phyloP scores from a whole-genome alignment of 2,888 invertebrate species.

The Uloborus plumipes region DNA sequence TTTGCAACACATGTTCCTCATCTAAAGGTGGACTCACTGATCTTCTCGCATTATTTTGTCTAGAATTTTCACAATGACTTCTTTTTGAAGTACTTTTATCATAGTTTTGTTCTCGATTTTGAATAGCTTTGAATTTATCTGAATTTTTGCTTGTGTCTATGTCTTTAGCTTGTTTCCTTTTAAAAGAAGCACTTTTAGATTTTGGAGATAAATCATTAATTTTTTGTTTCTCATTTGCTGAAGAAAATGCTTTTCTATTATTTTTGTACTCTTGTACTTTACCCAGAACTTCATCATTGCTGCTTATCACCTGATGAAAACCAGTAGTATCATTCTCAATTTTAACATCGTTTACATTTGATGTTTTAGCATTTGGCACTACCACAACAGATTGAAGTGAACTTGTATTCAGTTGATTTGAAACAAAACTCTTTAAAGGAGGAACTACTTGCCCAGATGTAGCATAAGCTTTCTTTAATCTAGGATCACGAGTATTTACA shows the following conservation, averaged over 20 bases:
- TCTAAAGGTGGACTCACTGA: too few species aligned
- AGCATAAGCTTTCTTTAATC: constrained; percentile 21
- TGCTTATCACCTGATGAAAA: constrained; percentile 1
- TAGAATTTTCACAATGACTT: too few species aligned
- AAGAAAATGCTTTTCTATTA: too few species aligned
- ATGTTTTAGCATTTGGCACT: constrained; percentile 27
- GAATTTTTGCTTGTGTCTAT: too few species aligned
- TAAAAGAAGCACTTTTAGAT: too few species aligned
- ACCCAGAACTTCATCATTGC: constrained; percentile 18
- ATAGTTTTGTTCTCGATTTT: too few species aligned
- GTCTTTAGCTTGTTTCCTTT: too few species aligned
- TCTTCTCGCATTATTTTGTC: too few species aligned
- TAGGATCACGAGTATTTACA: constrained; percentile 42
- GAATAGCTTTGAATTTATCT: too few species aligned
- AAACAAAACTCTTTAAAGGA: neutral
- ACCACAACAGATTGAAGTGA: constrained; percentile 52
- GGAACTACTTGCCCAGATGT: neutral
- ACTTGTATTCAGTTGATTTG: neutral
- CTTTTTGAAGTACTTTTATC: too few species aligned
- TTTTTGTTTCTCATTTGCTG: too few species aligned
- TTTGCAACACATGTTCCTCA: neutral
- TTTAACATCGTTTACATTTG: constrained; percentile 2
- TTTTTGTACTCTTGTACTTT: neutral
- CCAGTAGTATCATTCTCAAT: neutral
- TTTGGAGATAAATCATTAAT: too few species aligned